A percentile compares a stretch with the other conserved stretches of the same genome.
phyloP scores from a whole-genome alignment of 1,140 invertebrate genomes.

The Drosophila trapezifrons region DNA sequence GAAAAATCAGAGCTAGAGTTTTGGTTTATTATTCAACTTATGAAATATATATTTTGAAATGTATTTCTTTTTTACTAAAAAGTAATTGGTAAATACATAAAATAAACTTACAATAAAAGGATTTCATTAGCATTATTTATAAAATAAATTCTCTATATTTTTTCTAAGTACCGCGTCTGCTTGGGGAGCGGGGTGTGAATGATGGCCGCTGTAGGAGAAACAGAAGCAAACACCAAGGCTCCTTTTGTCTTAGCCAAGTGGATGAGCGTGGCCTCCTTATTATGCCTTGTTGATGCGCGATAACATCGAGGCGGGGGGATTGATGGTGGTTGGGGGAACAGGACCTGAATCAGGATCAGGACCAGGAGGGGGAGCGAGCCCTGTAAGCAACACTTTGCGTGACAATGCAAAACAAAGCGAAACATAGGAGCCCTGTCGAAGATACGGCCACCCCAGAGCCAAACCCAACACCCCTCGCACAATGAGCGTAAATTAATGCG shows the following conservation, averaged over 20 bases:
- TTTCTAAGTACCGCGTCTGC: background rate
- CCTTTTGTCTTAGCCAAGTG: slow-evolving; percentile 66
- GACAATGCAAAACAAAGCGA: slow-evolving; percentile 61
- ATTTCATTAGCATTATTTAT: background rate
- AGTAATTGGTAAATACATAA: no score
- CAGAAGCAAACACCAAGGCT: slow-evolving; percentile 17
- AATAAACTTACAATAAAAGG: background rate
- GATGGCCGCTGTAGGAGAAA: slow-evolving; percentile 17
- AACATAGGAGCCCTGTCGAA: slow-evolving; percentile 41
- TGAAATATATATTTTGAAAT: no score
- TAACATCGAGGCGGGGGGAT: slow-evolving; percentile 48
- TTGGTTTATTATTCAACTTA: no score
- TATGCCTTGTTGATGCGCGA: slow-evolving; percentile 66
- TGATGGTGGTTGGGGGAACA: slow-evolving; percentile 5
- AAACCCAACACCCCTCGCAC: slow-evolving; percentile 31
- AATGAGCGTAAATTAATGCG: slow-evolving; percentile 78
- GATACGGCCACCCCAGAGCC: slow-evolving; percentile 20
- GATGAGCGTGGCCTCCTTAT: slow-evolving; percentile 55
- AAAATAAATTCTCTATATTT: background rate
- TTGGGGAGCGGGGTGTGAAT: slow-evolving; percentile 8
- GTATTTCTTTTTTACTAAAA: no score
- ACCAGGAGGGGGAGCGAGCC: background rate
- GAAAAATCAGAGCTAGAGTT: background rate
- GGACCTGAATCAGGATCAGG: slow-evolving; percentile 14
- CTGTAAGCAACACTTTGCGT: slow-evolving; percentile 69